A percentile compares a stretch with the other conserved stretches of the same genome.
phyloP scores from a whole-genome alignment of 2,797 vertebrate genomes.

The Anniella stebbinsi region DNA sequence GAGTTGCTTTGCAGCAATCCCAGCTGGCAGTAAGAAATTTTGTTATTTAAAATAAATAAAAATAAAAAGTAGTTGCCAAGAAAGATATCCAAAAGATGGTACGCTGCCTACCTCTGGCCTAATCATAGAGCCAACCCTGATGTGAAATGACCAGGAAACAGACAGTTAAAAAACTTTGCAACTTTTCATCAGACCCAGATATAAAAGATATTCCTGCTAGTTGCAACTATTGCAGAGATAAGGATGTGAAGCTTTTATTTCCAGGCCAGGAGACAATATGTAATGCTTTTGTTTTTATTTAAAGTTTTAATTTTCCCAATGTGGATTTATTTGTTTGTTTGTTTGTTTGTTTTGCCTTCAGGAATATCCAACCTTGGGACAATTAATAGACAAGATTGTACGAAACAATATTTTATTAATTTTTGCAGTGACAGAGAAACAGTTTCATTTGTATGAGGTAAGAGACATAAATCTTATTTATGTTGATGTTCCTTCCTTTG shows the following conservation, averaged over 20 bases:
- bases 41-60: too few relatives aligned
- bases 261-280: slow-evolving; percentile 14
- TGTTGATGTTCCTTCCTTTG: slow-evolving; percentile 10
- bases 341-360: slow-evolving; percentile 70
- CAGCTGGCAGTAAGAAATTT: too few relatives aligned
- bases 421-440: slow-evolving; percentile 92
- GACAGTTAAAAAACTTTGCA: background rate
- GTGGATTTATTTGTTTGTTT: slow-evolving; percentile 27
- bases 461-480: slow-evolving; percentile 54
- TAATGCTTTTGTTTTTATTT: background rate
- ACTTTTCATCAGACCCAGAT: background rate
- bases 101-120: background rate
- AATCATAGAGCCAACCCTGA: background rate
- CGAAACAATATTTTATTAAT: slow-evolving; percentile 97
- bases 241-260: background rate
- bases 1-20: too few relatives aligned
- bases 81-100: too few relatives aligned
- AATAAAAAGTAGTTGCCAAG: too few relatives aligned
- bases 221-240: background rate
- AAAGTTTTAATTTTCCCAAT: background rate
- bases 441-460: slow-evolving; percentile 91
- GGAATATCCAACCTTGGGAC: slow-evolving; percentile 97
- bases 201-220: background rate
- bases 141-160: background rate
- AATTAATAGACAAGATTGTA: slow-evolving; percentile 94